Evolutionary conservation across 2,797 vertebrate genomes (phyloP).

Genomic region (Telmatherina bonti): DNA sequence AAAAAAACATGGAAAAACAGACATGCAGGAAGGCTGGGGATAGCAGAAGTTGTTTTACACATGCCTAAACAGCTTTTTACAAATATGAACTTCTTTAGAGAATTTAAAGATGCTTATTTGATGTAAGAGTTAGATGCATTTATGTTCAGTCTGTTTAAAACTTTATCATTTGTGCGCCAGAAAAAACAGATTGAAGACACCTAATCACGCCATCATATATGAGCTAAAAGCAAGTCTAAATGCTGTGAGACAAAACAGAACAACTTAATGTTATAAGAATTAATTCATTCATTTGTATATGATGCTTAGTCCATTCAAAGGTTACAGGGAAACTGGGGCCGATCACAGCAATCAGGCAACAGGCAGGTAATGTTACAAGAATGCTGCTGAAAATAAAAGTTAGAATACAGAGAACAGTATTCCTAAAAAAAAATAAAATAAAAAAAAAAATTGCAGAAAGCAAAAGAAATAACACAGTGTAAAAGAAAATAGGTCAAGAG

Average conservation of each 20-base stretch:
- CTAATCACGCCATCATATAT: background rate
- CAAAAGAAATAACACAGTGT: background rate
- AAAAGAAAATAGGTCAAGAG: slow-evolving; percentile 8
- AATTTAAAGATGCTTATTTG: slow-evolving; percentile 27
- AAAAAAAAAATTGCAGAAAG: too few relatives aligned
- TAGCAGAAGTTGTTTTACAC: slow-evolving; percentile 13
- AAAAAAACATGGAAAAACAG: slow-evolving; percentile 3
- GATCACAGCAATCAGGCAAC: too few relatives aligned
- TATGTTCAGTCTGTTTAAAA: slow-evolving; percentile 7
- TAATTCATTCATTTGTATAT: too few relatives aligned
- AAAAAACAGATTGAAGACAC: background rate
- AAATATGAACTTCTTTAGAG: slow-evolving; percentile 24
- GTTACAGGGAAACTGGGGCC: too few relatives aligned
- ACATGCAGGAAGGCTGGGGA: background rate
- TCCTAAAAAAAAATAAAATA: background rate
- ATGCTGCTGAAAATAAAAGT: too few relatives aligned
- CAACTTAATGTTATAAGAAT: too few relatives aligned
- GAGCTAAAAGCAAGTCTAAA: background rate
- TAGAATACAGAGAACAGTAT: too few relatives aligned
- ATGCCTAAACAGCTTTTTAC: slow-evolving; percentile 21
- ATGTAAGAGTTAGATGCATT: slow-evolving; percentile 23
- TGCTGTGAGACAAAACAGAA: background rate
- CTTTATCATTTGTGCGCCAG: background rate
- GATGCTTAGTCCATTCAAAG: too few relatives aligned
- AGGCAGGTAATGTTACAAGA: too few relatives aligned